A percentile compares a stretch with the other conserved stretches of the same genome.
Evolutionary conservation across 2,797 vertebrate genomes (phyloP).

Genomic region (Pipistrellus pygmaeus): DNA sequence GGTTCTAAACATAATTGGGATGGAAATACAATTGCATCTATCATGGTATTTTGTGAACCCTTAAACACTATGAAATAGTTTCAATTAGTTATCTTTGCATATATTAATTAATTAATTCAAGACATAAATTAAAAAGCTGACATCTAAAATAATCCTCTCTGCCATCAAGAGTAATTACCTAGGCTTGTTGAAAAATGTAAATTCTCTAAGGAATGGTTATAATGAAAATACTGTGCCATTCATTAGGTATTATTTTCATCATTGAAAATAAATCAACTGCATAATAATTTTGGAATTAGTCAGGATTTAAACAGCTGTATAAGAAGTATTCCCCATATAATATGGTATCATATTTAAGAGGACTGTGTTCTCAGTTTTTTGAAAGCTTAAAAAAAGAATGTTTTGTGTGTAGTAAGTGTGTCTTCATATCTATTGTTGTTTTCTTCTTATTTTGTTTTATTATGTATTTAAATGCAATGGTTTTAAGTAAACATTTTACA

Average conservation of each 20-base stretch:
- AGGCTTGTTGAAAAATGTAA: neutral
- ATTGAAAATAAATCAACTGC: neutral
- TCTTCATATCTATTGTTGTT: neutral
- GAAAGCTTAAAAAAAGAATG: neutral
- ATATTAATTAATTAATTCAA: conserved; percentile 63
- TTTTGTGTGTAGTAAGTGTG: neutral
- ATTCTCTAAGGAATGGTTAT: neutral
- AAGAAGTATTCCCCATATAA: neutral
- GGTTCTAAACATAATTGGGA: neutral
- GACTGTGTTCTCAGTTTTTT: neutral
- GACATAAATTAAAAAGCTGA: conserved; percentile 43
- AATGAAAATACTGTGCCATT: neutral
- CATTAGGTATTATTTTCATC: neutral
- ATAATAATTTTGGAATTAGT: conserved; percentile 25
- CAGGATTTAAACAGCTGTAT: conserved; percentile 2
- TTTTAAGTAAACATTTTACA: neutral
- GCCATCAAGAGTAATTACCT: conserved; percentile 11
- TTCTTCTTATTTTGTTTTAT: neutral
- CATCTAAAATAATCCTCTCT: conserved; percentile 63
- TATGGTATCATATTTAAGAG: neutral
- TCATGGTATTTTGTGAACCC: neutral
- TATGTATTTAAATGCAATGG: neutral
- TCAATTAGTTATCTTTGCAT: conserved; percentile 24
- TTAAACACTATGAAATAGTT: neutral
- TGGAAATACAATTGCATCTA: neutral